Evolutionary conservation across 2,797 vertebrate genomes (phyloP), one percentile per base, ranked within the genome.

Genomic region (Smutsia temminckii): DNA sequence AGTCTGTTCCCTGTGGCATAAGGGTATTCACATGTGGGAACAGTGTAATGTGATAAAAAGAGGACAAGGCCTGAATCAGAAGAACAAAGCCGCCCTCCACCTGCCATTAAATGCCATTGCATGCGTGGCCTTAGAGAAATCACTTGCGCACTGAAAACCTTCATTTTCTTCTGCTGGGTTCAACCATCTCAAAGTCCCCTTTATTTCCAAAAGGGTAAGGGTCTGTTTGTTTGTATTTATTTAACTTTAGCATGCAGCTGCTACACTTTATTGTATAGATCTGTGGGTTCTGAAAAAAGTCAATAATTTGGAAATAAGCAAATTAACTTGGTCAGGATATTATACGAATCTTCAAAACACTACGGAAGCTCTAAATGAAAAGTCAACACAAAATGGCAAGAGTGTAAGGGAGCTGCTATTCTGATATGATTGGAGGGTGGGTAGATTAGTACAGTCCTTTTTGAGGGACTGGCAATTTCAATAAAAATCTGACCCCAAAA

Each of bases 401-500:
- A 40, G 21, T 84, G 1, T 68, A 12, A 34, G 71, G 14, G 49
- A 59, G 80, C 23, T 18, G 27, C 27, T 51, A 42, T 46, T 86
- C n/a, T 90, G 25, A 8, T 85, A 57, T 46, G 74, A 93, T 17
- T 34, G 57, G 59, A 61, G 23, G 55, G 34, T 55, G 6, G 57
- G 25, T 34, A 74, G 74, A 89, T 78, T 17, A 6, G 12, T 53
- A 49, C 37, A 74, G 13, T 37, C 3, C 8, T 37, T 81, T 69
- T 42, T 14, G 27, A 78, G n/a, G 21, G 23, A 5, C 68, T 61
- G 68, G 23, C 49, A 71, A 84, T 71, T 72, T 79, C 51, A 89
- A 55, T 74, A 53, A 88, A 46, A 92, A 81, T 92, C 18, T 90
- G 61, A 89, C 80, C 68, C 32, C 75, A 53, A 72, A 85, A 69